Evolutionary conservation across 2,797 vertebrate genomes (phyloP), one percentile per base, ranked within the genome.

Genomic region (Lepidocolaptes lacrymiger): DNA sequence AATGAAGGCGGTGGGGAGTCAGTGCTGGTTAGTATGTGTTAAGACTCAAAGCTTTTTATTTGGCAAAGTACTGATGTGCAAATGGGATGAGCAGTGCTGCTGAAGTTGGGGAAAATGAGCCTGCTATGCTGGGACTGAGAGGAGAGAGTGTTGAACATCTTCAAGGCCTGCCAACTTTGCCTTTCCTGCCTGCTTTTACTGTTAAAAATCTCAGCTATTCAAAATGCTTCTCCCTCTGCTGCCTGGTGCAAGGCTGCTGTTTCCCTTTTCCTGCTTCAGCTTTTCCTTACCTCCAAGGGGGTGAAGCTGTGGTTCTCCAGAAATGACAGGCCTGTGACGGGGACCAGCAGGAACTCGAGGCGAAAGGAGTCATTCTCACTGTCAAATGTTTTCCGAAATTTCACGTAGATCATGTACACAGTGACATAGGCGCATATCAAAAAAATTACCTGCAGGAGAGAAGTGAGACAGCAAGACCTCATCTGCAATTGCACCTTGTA

Each of bases 311-410:
- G 99, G 97, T 99, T 99, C 96, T 99, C 99, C 92, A 99, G 97
- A 96, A 99, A 99, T 3, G 99, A 99, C 37, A 99, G 97, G 11
- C 99, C 99, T 5, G 98, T 97, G 73, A 99, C 99, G 0, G 99
- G 99, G 68, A 99, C 98, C 97, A 99, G 93, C 87, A 99, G 98
- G 92, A 99, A 99, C 97, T 99, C 99, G 8, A 99, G 97, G 0
- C 99, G 98, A 87, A 99, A 99, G 0, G 99, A 98, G 96, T 99
- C 99, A 0, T 99, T 99, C 87, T 99, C 99, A 0, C 98, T 98
- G 95, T 99, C 97, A 16, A 98, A 99, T 0, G 98, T 97, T 83
- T 98, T 99, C 84, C 96, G 98, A 96, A 99, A 99, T 95, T 98
- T 99, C 91, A 98, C 96, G 13, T 99, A 99, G 97, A 99, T 99